phyloP scores from a whole-genome alignment of 2,797 vertebrate genomes.

The Gila robusta region DNA sequence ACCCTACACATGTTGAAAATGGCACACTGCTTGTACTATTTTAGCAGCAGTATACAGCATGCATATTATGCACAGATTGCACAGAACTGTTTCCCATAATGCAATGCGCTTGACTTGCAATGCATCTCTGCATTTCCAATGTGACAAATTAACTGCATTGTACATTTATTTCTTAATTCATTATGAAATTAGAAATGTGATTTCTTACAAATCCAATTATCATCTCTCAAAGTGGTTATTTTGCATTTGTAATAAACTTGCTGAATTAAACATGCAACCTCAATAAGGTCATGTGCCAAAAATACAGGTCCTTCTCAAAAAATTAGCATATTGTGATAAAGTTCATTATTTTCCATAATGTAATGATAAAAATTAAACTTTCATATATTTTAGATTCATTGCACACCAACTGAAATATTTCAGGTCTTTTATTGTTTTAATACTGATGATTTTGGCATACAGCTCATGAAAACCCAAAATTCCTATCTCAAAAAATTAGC shows the following conservation, averaged over 20 bases:
- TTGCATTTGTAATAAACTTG: not conserved
- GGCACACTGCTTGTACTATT: not conserved
- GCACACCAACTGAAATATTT: too few species aligned
- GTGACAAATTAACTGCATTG: not conserved
- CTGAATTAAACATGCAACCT: constrained; percentile 4
- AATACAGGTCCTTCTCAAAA: too few species aligned
- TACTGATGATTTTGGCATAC: too few species aligned
- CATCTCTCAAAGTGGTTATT: not conserved
- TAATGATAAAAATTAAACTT: too few species aligned
- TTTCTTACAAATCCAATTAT: not conserved
- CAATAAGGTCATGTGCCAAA: not conserved
- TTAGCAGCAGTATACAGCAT: not conserved
- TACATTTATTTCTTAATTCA: not conserved
- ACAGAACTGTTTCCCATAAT: too few species aligned
- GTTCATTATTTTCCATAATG: too few species aligned
- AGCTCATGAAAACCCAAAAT: too few species aligned
- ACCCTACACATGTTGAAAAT: not conserved
- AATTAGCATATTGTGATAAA: too few species aligned
- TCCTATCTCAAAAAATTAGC: too few species aligned
- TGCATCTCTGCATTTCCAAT: not conserved
- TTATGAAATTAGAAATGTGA: not conserved
- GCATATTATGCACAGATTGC: not conserved
- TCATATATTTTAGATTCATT: too few species aligned
- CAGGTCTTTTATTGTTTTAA: too few species aligned
- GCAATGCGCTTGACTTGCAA: not conserved